Evolutionary conservation across 53 echinoderm and acorn worm genomes (phyloP), one percentile per base, ranked within the genome.

Genomic region (Hippasteria phrygiana): DNA sequence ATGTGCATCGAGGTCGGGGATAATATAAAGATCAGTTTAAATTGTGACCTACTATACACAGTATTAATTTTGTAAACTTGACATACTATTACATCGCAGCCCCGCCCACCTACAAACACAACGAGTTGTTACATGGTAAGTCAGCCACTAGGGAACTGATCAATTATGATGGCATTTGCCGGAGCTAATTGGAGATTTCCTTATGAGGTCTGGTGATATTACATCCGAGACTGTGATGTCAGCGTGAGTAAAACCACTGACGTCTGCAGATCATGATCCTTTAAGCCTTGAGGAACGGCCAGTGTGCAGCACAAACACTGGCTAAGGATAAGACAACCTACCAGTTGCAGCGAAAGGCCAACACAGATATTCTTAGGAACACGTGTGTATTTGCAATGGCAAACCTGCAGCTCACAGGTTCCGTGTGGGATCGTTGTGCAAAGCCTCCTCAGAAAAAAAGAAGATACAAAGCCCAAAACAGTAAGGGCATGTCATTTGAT

Each of bases 141-240:
- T 43, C 73, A 40, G 37, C 24, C 48, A 20, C 53, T 6, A 53
- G 33, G 85, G 85, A 85, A 70, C 14, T 54, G n/a, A 69, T 85
- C 45, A 85, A 85, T 85, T 85, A 70, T 6, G 5, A 13, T 85
- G 24, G 43, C 24, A 41, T 26, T 46, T 31, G 8, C 41, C 4
- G 6, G 39, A 24, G 34, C 20, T 85, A 85, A 85, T 71, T 70
- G 54, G 85, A 53, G 71, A 85, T 85, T 85, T 85, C 85, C 85
- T 50, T 53, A 70, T 22, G 46, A 34, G 85, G 24, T 20, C 14
- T 34, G 47, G 22, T 33, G 80, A 62, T 59, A 13, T 41, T 31
- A 81, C 33, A 29, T 43, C 32, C 37, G 3, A 1, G 38, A 27
- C 13, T 35, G 35, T 71, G 70, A 71, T 53, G 70, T 51, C 38